Conservation (phyloP, 1,140 invertebrate genomes). For the Rhizoglyphus robini region DNA sequence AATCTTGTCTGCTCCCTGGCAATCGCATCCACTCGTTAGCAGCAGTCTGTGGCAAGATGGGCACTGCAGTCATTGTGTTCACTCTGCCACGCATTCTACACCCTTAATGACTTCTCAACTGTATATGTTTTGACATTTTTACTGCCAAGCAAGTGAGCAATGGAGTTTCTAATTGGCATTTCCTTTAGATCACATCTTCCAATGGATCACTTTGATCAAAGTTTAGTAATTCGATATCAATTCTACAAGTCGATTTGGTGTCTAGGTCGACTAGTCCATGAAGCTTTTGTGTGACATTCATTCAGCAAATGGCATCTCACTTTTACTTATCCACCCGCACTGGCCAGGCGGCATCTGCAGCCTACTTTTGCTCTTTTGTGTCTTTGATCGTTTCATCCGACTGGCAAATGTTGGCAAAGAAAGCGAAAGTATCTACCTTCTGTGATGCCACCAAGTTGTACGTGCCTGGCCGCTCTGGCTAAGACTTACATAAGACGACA, state of each 20-base stretch:
- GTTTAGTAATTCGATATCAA: background rate
- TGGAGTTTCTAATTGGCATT: background rate
- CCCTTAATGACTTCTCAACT: background rate
- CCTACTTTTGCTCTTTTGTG: background rate
- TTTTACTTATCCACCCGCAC: background rate
- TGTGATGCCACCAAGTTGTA: background rate
- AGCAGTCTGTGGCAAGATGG: too few relatives aligned
- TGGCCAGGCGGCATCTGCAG: background rate
- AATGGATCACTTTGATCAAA: background rate
- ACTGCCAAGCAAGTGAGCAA: background rate
- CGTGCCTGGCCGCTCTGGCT: background rate
- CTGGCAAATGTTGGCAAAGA: background rate
- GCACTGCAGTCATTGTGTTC: background rate
- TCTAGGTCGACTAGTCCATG: background rate
- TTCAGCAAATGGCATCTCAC: background rate
- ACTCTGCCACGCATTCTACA: background rate
- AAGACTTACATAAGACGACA: constrained; percentile 4
- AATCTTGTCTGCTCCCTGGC: background rate
- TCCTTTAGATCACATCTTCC: background rate
- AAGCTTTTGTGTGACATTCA: background rate
- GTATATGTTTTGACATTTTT: constrained; percentile 4
- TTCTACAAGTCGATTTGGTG: background rate
- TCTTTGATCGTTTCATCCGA: background rate
- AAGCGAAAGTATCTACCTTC: background rate
- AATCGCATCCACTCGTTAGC: too few relatives aligned